Evolutionary conservation across 2,797 vertebrate genomes (phyloP), one percentile per base, ranked within the genome.

Genomic region (Lagocephalus sceleratus): DNA sequence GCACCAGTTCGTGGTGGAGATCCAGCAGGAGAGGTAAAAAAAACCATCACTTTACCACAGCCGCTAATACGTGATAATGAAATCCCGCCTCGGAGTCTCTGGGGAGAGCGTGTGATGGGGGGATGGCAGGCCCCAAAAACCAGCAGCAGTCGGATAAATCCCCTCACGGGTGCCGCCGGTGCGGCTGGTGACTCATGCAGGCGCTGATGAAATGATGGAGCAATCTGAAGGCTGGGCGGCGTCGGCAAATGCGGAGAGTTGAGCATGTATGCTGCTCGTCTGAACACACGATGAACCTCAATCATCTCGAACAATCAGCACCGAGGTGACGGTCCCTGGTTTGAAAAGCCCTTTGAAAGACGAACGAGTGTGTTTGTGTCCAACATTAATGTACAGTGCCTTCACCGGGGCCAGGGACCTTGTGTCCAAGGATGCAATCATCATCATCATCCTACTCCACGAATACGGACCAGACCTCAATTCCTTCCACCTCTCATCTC

Each of bases 191-290:
- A 5, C 17, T 43, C 17, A 9, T 43, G 41, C 6, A 17, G 41
- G 16, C 1, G 41, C 42, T 44, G 42, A 44, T 44, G 42, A 20
- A 44, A 44, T 20, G 42, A 44, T 44, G 42, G 12, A 44, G 42
- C n/a, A 20, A 44, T 20, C 17, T 42, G 41, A 42, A 42, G 41
- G 10, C 41, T 20, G 41, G 41, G 41, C 16, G 5, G 16, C n/a
- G 8, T 9, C 9, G 16, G 41, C n/a, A 5, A 9, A 17, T 9
- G 17, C 8, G 10, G 26, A 10, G 9, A 29, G 3, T 25, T 25
- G 5, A 25, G 25, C 25, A 5, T 7, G 5, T 2, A 25, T 25
- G 25, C 25, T 25, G 25, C 25, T 25, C 5, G n/a, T n/a, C n/a
- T n/a, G n/a, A n/a, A 1, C 26, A 29, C 6, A 29, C 4, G 26